Percentiles rank a stretch among this genome's conserved stretches.
phyloP scores from a whole-genome alignment of 2,113 vertebrate species.

The Nestor notabilis region DNA sequence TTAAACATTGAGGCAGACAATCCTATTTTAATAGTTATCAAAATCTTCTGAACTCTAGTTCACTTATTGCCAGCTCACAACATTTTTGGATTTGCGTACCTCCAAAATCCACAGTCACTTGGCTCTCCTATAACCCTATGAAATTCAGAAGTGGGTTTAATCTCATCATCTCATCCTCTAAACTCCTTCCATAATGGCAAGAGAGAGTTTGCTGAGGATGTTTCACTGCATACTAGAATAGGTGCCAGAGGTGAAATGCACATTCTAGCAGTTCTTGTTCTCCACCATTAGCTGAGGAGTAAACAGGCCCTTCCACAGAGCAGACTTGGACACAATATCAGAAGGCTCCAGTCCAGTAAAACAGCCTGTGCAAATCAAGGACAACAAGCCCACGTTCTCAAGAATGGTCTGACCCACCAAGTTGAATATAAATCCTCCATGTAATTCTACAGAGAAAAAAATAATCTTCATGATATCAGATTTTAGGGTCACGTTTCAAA shows the following conservation, averaged over 20 bases:
- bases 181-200: neutral
- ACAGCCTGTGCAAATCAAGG: neutral
- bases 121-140: neutral
- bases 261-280: neutral
- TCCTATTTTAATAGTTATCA: constrained; percentile 4
- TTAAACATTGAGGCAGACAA: neutral
- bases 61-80: neutral
- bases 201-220: neutral
- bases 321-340: neutral
- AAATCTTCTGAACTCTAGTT: neutral
- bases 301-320: neutral
- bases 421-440: neutral
- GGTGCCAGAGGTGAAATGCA: neutral
- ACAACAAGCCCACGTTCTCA: neutral
- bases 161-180: neutral
- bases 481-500: neutral
- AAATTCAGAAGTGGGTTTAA: neutral
- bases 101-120: neutral
- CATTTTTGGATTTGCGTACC: neutral
- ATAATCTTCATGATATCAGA: neutral
- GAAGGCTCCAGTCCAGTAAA: neutral
- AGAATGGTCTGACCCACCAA: neutral
- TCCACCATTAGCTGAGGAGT: neutral
- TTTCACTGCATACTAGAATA: neutral
- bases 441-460: neutral